Evolutionary conservation across 2,797 vertebrate genomes (phyloP), one percentile per base, ranked within the genome.

Genomic region (Sebastolobus alascanus): DNA sequence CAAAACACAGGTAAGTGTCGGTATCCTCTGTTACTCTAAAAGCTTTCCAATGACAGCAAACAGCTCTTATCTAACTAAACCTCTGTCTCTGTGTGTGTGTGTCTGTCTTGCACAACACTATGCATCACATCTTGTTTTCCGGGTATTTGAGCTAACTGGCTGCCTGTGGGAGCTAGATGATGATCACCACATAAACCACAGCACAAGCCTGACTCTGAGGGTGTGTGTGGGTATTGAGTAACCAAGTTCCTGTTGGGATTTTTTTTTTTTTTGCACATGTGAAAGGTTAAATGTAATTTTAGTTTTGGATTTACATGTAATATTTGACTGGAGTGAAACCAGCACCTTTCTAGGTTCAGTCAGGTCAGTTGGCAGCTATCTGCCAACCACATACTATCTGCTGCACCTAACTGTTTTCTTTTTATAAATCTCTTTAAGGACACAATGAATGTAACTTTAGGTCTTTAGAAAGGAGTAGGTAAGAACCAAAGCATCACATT

Each of bases 141-240:
- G 83, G 85, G 13, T 75, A n/a, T 40, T 16, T 29, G 33, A 75
- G 10, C 75, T 2, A 58, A 64, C 54, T 22, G 66, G 38, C 20
- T 40, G 66, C 22, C 18, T 64, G 31, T 35, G 38, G 33, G 20
- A 18, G 64, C 29, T 56, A 12, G n/a, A 63, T 68, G 43, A 58
- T 56, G 43, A 79, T 80, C 55, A 60, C 83, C 87, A 74, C 85
- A 85, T 8, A 35, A 87, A 89, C 92, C 90, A 58, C 89, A 87
- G 72, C 5, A 29, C 12, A 64, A 20, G 5, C 2, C 12, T 40
- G 31, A 59, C 58, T 18, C 18, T 22, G 14, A 33, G 8, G 4
- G 14, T 4, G 7, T 18, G 54, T 7, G 2, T 18, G 54, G 6
- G 2, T 25, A 46, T 81, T 65, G 3, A 38, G 59, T 66, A 71